Evolutionary conservation across 1,140 invertebrate genomes (phyloP).

Genomic region (Lucilia sericata): DNA sequence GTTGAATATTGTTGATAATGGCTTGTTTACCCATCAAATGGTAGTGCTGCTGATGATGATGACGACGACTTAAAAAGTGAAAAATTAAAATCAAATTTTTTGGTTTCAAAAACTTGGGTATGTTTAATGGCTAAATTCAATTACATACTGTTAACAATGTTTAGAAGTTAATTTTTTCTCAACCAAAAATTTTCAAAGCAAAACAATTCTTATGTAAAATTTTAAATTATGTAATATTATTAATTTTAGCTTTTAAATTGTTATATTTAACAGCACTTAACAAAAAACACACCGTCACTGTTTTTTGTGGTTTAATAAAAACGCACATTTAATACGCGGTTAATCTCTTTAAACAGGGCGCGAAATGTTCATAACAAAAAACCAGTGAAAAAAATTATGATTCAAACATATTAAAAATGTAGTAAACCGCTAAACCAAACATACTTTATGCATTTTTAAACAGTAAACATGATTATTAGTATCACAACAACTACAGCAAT

Average conservation of each 20-base stretch:
- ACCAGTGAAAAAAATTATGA: background rate
- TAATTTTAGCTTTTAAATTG: no score
- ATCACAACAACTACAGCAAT: background rate
- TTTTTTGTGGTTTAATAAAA: conserved; percentile 16
- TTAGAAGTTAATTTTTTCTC: no score
- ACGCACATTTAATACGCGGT: conserved; percentile 32
- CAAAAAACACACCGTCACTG: no score
- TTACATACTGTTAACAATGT: no score
- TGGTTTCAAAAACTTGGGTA: no score
- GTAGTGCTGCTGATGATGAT: background rate
- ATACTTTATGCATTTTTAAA: conserved; percentile 40
- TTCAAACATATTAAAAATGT: conserved; percentile 17
- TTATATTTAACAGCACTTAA: no score
- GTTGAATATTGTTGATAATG: background rate
- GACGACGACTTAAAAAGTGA: no score
- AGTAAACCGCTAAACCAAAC: conserved; percentile 32
- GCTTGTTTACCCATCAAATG: background rate
- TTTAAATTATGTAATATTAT: no score
- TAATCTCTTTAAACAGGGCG: conserved; percentile 4
- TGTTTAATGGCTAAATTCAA: no score
- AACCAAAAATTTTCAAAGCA: no score
- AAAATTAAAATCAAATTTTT: no score
- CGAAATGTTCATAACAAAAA: background rate
- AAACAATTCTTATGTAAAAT: no score
- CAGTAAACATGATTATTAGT: conserved; percentile 35